Evolutionary conservation across 2,113 vertebrate species (phyloP).

Genomic region (Entelurus aequoreus): DNA sequence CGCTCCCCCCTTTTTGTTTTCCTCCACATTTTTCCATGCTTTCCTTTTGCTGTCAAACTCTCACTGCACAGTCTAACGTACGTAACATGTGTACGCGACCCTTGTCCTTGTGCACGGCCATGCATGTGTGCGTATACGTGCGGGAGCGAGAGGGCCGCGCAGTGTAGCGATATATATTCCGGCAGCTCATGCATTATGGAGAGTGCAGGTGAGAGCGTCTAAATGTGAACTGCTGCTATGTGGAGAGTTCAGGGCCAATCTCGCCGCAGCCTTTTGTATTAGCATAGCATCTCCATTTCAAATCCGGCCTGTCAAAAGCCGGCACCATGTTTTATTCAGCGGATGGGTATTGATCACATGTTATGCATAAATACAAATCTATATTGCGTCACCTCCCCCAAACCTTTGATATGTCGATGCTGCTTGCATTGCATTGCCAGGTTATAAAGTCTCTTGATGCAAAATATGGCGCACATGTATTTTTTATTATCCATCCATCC

Average conservation of each 20-base stretch:
- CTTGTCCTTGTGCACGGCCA: constrained; percentile 11
- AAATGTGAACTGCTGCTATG: constrained; percentile 63
- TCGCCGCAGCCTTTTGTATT: constrained; percentile 56
- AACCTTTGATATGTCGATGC: constrained; percentile 45
- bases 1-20: not conserved
- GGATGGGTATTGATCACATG: constrained; percentile 65
- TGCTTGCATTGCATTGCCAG: constrained; percentile 29
- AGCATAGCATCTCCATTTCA: constrained; percentile 70
- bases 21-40: constrained; percentile 7
- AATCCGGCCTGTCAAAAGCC: constrained; percentile 58
- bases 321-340: constrained; percentile 65
- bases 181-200: constrained; percentile 68
- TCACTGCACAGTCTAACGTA: constrained; percentile 9
- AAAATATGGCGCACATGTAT: constrained; percentile 5
- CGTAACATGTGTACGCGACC: not conserved
- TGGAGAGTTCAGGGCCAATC: constrained; percentile 63
- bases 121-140: not conserved
- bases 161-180: constrained; percentile 57
- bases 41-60: constrained; percentile 12
- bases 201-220: constrained; percentile 61
- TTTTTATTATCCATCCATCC: too few relatives aligned
- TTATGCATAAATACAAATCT: constrained; percentile 58
- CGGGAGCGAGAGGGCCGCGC: constrained; percentile 23
- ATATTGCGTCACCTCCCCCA: constrained; percentile 33
- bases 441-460: constrained; percentile 15